A percentile compares a stretch with the other conserved stretches of the same genome.
Conservation (phyloP, 2,888 invertebrate genomes). For the Drosophila pseudotalamancana region DNA sequence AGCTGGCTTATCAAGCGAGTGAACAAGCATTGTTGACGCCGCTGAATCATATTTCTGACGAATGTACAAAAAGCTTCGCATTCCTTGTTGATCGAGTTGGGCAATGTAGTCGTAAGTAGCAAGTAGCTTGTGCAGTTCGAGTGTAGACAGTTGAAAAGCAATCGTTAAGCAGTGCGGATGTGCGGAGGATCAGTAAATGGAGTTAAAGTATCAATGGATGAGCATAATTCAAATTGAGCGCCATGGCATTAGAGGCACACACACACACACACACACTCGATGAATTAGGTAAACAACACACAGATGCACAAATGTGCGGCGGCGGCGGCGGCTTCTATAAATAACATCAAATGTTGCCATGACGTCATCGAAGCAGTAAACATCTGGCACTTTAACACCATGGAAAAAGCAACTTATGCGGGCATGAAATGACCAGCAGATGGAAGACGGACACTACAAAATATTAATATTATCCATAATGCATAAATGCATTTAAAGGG, state of each 20-base stretch:
- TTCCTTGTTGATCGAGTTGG: slow-evolving; percentile 43
- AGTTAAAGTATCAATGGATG: background rate
- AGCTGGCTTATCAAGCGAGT: slow-evolving; percentile 46
- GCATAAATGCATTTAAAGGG: slow-evolving; percentile 24
- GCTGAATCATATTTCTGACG: slow-evolving; percentile 67
- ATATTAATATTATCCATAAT: slow-evolving; percentile 24
- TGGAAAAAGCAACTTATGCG: slow-evolving; percentile 53
- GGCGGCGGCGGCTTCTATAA: slow-evolving; percentile 49
- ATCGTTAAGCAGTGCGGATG: slow-evolving; percentile 34
- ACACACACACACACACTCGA: slow-evolving; percentile 1
- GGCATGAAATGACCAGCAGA: slow-evolving; percentile 20
- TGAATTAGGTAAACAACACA: slow-evolving; percentile 56
- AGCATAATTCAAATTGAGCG: slow-evolving; percentile 16
- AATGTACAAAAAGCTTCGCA: slow-evolving; percentile 56
- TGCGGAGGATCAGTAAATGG: background rate
- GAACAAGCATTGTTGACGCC: slow-evolving; percentile 37
- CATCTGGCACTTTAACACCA: slow-evolving; percentile 67
- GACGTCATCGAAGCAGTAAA: slow-evolving; percentile 74
- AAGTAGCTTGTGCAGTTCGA: slow-evolving; percentile 4
- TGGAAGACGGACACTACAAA: background rate
- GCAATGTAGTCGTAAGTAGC: slow-evolving; percentile 8
- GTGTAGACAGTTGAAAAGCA: slow-evolving; percentile 48
- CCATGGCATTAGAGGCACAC: slow-evolving; percentile 17
- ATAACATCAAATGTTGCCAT: slow-evolving; percentile 67
- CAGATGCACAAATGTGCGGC: slow-evolving; percentile 14